Conservation (phyloP, 2,113 vertebrate species). For the Taxidea taxus region DNA sequence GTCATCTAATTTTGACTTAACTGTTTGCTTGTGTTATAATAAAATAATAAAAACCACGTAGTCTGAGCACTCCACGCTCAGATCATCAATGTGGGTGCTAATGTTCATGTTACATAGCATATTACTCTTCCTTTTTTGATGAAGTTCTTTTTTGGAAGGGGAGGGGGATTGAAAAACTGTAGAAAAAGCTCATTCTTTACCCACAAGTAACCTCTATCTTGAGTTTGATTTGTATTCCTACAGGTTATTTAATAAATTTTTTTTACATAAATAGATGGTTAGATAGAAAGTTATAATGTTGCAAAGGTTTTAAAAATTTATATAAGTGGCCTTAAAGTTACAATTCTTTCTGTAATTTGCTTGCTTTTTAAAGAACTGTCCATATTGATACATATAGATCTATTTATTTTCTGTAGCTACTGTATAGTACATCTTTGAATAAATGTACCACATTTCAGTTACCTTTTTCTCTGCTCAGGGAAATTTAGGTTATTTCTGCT, state of each 20-base stretch:
- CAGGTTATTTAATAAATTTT: background rate
- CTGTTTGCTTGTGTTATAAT: conserved; percentile 2
- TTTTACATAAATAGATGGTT: background rate
- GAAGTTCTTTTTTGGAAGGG: background rate
- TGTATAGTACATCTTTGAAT: background rate
- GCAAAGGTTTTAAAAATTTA: conserved; percentile 5
- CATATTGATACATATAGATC: background rate
- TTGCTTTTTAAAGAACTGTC: background rate
- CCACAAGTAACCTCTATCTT: background rate
- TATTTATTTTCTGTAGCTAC: background rate
- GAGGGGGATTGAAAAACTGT: background rate
- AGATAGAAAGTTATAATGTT: background rate
- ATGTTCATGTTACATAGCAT: background rate
- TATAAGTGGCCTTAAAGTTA: background rate
- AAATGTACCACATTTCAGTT: background rate
- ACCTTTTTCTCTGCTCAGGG: background rate
- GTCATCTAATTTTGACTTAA: conserved; percentile 10
- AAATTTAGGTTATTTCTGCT: background rate
- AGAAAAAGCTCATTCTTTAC: background rate
- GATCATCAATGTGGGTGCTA: background rate
- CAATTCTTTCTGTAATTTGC: background rate
- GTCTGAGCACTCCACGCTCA: background rate
- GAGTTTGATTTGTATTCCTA: background rate
- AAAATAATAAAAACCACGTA: background rate
- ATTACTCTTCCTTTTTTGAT: background rate